phyloP scores from a whole-genome alignment of 2,797 vertebrate species.

The Aplochiton taeniatus region DNA sequence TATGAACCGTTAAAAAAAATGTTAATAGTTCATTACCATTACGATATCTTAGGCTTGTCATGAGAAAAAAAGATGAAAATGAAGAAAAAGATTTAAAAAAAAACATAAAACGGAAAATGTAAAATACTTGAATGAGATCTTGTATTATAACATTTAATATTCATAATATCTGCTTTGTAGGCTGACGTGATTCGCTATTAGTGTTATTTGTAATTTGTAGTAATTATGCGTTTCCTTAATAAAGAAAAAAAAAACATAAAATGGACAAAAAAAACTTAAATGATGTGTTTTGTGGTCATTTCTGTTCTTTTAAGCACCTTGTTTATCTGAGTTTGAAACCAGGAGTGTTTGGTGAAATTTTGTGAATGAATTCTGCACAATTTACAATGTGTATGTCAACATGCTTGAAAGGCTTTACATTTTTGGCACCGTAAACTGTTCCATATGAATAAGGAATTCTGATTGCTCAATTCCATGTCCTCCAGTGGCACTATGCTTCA shows the following conservation, averaged over 20 bases:
- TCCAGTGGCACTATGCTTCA: no score
- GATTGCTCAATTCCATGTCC: no score
- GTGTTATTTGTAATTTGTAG: constrained; percentile 99
- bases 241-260: constrained; percentile 93
- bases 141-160: constrained; percentile 99
- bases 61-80: constrained; percentile 79
- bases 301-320: constrained; percentile 6
- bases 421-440: no score
- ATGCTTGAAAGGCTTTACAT: no score
- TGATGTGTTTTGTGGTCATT: constrained; percentile 35
- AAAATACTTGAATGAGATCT: constrained; percentile 99
- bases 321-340: neutral
- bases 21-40: constrained; percentile 86
- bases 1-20: constrained; percentile 79
- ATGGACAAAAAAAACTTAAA: constrained; percentile 97
- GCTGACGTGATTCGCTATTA: constrained; percentile 99
- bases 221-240: constrained; percentile 99
- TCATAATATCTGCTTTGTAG: constrained; percentile 99
- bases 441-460: no score
- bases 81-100: constrained; percentile 73
- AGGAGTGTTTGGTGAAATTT: neutral
- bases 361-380: neutral
- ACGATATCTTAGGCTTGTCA: constrained; percentile 86
- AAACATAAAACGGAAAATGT: constrained; percentile 86
- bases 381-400: neutral